Base-by-base conservation (phyloP, 1,140 invertebrate genomes). In the Drosophila neocordata region DNA sequence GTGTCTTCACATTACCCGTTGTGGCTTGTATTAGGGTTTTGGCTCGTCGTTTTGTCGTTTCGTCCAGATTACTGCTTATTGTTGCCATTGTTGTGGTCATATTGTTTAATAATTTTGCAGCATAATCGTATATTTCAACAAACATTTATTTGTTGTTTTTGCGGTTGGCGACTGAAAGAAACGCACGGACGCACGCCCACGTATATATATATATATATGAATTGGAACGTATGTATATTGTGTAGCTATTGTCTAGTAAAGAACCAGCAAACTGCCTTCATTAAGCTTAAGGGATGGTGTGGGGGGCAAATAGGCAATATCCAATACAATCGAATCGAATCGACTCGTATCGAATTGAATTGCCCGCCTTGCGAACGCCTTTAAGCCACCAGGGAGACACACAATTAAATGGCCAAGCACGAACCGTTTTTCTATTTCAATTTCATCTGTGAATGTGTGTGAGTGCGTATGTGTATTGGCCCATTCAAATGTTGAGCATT, bases 91-190 rank as follows among this genome's bases (percentile, higher is more conserved):
- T 78, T 63, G 78, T 75, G 83, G 67, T 85, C 82, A 85, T 85
- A 82, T 85, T 85, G 82, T 78, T 87, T 85, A 85, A 85, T 85
- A 85, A 87, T 82, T 85, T 82, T 69, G 74, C 78, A 85, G 78
- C 82, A 85, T 85, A 85, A 79, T 85, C 82, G 82, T 81, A 85
- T 75, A 87, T 79, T 78, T 75, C 82, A 85, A 87, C 75, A 57
- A 87, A 75, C 82, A 87, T 85, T 76, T 69, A 69, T 22, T 27
- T 27, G 62, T 66, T 8, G n/a, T 11, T 11, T 11, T 44, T 56
- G 22, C 15, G 12, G 8, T 20, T 57, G 34, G 6, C 57, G 55
- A n/a, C 56, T 61, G 11, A 69, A 80, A 80, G 65, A 51, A 79
- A 80, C 55, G 55, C 37, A 60, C 48, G 27, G 27, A 31, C 27